Percentiles rank a stretch among this genome's conserved stretches.
Conservation (phyloP, 2,888 invertebrate genomes). For the Gasteruption jaculator region DNA sequence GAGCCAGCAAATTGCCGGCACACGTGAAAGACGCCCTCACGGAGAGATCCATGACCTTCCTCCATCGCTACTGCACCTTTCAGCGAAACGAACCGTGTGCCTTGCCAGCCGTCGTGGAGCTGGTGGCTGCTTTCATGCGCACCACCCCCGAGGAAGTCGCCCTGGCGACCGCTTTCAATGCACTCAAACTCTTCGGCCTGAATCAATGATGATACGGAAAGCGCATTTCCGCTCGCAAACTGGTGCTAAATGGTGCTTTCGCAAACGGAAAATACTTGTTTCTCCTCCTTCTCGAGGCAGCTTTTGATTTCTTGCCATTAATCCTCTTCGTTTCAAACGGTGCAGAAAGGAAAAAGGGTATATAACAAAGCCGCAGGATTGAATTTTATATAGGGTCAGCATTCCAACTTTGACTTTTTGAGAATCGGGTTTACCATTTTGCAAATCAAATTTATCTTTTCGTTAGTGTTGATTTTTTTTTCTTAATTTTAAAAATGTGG, state of each 20-base stretch:
- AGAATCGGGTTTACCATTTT: no score
- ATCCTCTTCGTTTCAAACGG: no score
- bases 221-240: conserved; percentile 8
- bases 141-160: conserved; percentile 87
- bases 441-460: no score
- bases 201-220: conserved; percentile 60
- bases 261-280: conserved; percentile 3
- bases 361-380: no score
- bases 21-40: conserved; percentile 85
- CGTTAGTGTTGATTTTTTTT: no score
- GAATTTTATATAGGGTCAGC: no score
- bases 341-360: no score
- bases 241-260: conserved; percentile 15
- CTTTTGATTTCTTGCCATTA: neutral
- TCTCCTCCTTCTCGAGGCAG: conserved; percentile 10
- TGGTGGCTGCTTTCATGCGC: conserved; percentile 88
- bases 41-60: conserved; percentile 76
- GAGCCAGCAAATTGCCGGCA: conserved; percentile 85
- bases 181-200: conserved; percentile 83
- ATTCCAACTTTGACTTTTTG: no score
- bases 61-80: conserved; percentile 89
- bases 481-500: no score
- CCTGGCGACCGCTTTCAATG: conserved; percentile 85
- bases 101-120: conserved; percentile 86
- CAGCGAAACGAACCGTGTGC: conserved; percentile 96